Evolutionary conservation across 2,797 vertebrate species (phyloP).

Genomic region (Pantherophis alleghaniensis): DNA sequence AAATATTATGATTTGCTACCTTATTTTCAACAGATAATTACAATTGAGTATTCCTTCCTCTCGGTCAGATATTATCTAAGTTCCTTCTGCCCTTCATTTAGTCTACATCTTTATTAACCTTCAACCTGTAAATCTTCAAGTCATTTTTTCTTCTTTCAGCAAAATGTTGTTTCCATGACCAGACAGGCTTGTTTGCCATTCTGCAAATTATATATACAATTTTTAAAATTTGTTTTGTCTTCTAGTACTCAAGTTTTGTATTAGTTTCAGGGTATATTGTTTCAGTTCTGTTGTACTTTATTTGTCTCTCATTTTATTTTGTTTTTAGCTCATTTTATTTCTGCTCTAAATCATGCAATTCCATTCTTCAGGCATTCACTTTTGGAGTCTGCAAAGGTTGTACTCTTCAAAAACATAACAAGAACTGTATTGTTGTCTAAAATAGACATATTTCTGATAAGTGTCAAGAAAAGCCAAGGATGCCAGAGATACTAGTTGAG

Average conservation of each 20-base stretch:
- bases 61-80: neutral
- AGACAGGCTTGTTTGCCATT: neutral
- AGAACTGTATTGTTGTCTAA: neutral
- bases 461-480: neutral
- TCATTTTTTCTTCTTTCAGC: neutral
- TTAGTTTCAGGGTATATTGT: neutral
- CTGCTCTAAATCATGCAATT: neutral
- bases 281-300: neutral
- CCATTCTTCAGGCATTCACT: neutral
- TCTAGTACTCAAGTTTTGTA: neutral
- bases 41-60: neutral
- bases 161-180: neutral
- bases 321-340: neutral
- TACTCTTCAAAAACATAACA: neutral
- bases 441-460: neutral
- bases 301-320: neutral
- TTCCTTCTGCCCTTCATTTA: neutral
- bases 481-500: neutral
- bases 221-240: neutral
- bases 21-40: neutral
- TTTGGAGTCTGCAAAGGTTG: neutral
- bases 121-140: neutral
- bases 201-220: neutral
- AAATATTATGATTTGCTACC: neutral
- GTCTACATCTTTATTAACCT: neutral